Evolutionary conservation across 2,797 vertebrate genomes (phyloP).

Genomic region (Etheostoma nigrum): DNA sequence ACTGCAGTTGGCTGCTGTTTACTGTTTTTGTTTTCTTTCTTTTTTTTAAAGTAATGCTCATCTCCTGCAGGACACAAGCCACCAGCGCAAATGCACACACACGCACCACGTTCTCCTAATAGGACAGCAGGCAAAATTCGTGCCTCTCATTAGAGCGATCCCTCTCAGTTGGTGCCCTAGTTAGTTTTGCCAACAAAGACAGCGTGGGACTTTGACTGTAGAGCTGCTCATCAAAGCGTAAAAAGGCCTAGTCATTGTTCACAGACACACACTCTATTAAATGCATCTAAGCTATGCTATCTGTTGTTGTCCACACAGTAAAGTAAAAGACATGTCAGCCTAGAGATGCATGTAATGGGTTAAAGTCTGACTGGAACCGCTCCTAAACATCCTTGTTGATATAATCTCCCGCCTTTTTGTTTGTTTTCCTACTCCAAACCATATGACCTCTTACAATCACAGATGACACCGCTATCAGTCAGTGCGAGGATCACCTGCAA

Average conservation of each 20-base stretch:
- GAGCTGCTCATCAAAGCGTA: constrained; percentile 36
- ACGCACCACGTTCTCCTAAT: constrained; percentile 26
- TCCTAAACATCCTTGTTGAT: constrained; percentile 52
- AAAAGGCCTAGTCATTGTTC: constrained; percentile 15
- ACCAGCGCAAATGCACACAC: background rate
- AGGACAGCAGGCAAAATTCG: constrained; percentile 3
- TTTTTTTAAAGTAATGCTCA: constrained; percentile 3
- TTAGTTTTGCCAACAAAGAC: constrained; percentile 47
- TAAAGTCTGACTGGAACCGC: constrained; percentile 5
- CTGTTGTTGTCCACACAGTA: background rate
- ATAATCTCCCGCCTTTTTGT: constrained; percentile 16
- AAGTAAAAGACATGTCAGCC: background rate
- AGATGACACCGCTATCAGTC: rapidly evolving
- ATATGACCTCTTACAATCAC: background rate
- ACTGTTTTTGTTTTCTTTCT: too few relatives aligned
- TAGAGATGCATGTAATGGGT: background rate
- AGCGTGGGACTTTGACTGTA: constrained; percentile 1
- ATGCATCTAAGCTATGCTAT: background rate
- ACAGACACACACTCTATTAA: background rate
- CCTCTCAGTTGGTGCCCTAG: constrained; percentile 22
- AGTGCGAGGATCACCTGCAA: background rate
- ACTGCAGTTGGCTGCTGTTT: background rate
- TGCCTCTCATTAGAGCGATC: constrained; percentile 51
- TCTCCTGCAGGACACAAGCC: constrained; percentile 28
- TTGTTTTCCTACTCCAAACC: constrained; percentile 16